Base-by-base conservation (phyloP, 2,888 invertebrate species). In the Ceriagrion tenellum region DNA sequence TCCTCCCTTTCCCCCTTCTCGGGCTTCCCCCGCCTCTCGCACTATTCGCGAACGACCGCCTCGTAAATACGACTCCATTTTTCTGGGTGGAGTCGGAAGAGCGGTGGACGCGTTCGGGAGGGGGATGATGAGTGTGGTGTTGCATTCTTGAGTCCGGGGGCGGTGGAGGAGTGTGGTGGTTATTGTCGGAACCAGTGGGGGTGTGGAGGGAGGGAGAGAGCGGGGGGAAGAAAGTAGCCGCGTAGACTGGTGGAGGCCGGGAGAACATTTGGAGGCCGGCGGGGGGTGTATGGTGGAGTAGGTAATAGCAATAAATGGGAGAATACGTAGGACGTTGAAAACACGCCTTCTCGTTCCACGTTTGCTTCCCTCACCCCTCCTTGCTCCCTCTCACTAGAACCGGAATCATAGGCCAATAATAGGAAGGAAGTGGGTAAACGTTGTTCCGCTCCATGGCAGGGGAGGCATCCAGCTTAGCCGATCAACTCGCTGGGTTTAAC, bases 41-140 rank as follows among this genome's bases (percentile, higher is more conserved):
- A 40, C 12, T 63, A 91, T n/a, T 69, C 69, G 63, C 59, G 59
- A 59, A 6, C 63, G 93, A 74, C 63, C 91, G 26, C 59, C 40
- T 55, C 93, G 63, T 93, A 93, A 93, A 93, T 93, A 74, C 93
- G 69, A 47, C n/a, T 20, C 55, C 69, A 74, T 74, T 93, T 91
- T 93, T 93, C 69, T n/a, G 26, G 40, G 10, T 74, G 40, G 40
- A 63, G 93, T 35, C 93, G 55, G n/a, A 13, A 89, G 23, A 55
- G 89, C 8, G 26, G 35, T 88, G 88, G 88, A 88, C 88, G 40
- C 20, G 88, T 88, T 47, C 35, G 23, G 20, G 16, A 40, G 23
- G 23, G 88, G 69, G 47, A 69, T 69, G 69, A 69, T n/a, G 69
- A 69, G 69, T 69, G 69, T 23, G 35, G 81, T 30, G 30, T 30